Base-by-base conservation (phyloP, 1,140 invertebrate genomes). In the Ylistrum balloti region DNA sequence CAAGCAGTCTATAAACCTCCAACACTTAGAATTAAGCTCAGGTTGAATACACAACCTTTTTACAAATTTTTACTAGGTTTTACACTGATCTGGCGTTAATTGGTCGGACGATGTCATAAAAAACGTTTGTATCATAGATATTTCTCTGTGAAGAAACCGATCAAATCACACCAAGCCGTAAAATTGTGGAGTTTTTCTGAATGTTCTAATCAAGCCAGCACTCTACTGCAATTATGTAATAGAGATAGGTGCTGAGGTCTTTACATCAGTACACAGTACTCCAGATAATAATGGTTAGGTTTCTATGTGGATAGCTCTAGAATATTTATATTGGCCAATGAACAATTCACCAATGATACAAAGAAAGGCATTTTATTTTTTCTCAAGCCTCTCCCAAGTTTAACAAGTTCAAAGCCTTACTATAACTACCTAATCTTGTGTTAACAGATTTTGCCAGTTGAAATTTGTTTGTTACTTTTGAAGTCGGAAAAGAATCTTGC, bases 291-390 rank as follows among this genome's bases (percentile, higher is more conserved):
- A 74, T 74, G 1, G 56, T 74, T 74, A n/a, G 17, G 56, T 74
- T 74, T 74, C 0, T 74, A 74, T 28, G 41, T 45, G 41, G 41
- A 17, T 45, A 5, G 0, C 28, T 74, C 56, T 28, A 28, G 56
- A 74, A 74, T n/a, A 74, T 74, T 74, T 74, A 74, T 74, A 74
- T 74, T 74, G 56, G 56, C n/a, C 56, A n/a, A 74, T 28, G 56
- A 5, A 28, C n/a, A 74, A 74, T 74, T 74, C 9, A 45, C 41
- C 41, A 45, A 17, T 45, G 41, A 15, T 17, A 45, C 20, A 45
- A 15, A 17, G 10, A 13, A 45, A 45, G 41, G 20, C 10, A 45
- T 0, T 15, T 15, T 9, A 15, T 45, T 9, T 45, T 45, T 15
- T 45, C 41, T 45, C 41, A 45, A 45, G 41, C 41, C 41, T 45